phyloP scores from a whole-genome alignment of 2,888 invertebrate species.

The Sacculina carcini region DNA sequence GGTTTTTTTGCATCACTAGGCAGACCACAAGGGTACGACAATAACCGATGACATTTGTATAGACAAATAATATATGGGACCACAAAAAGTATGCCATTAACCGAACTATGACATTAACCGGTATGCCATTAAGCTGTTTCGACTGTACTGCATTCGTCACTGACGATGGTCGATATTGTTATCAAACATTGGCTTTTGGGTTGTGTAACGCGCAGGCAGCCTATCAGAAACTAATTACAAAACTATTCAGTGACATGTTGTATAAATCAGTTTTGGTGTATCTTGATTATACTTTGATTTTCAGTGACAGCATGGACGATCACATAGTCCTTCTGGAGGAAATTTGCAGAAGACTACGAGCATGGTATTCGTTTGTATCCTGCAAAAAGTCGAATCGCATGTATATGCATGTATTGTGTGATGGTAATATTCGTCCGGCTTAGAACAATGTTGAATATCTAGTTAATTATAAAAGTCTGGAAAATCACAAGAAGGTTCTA shows the following conservation, averaged over 20 bases:
- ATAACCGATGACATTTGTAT: too few species aligned
- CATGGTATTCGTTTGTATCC: background rate
- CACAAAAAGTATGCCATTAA: too few species aligned
- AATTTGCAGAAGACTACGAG: background rate
- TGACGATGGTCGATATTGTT: background rate
- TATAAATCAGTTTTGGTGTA: background rate
- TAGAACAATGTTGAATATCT: background rate
- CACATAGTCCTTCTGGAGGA: background rate
- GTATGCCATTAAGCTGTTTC: too few species aligned
- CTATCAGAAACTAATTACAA: background rate
- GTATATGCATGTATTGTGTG: background rate
- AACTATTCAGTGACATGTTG: background rate
- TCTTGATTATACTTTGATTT: background rate
- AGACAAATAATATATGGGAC: too few species aligned
- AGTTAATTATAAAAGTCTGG: background rate
- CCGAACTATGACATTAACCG: too few species aligned
- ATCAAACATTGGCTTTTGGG: background rate
- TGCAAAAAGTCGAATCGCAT: background rate
- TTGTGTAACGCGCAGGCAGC: background rate
- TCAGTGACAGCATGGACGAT: background rate
- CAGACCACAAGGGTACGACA: too few species aligned
- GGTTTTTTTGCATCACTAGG: too few species aligned
- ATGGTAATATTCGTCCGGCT: background rate
- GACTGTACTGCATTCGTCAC: constrained; percentile 5
- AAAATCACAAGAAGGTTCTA: background rate